Base-by-base conservation (phyloP, 92 coral and sea anemone species). In the Parazoanthus atlanticus region DNA sequence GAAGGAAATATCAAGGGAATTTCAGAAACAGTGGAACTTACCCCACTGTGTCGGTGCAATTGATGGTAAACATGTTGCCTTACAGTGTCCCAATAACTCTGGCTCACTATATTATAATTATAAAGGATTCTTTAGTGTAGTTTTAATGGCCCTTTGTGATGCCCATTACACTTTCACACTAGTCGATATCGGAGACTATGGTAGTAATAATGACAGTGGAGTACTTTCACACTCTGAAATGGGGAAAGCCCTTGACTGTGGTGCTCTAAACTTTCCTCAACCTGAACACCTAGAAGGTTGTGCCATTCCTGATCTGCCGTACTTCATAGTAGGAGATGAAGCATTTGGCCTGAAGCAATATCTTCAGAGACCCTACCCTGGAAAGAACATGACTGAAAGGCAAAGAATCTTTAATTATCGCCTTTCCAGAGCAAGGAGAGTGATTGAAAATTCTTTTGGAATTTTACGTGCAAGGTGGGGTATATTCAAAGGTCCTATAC, bases 241-340 rank as follows among this genome's bases (percentile, higher is more conserved):
- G 89, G 93, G 92, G 64, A 81, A 86, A 70, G 93, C 91, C 23
- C 88, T 92, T 33, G 88, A 89, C 73, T 52, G 52, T 74, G 88
- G 72, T 74, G 76, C 75, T 10, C 16, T 91, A 28, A 76, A 80
- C 31, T 36, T 94, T 66, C 92, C 92, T 73, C 74, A 67, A 25
- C 70, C 94, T 36, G 88, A 73, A 76, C 77, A 41, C 72, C 80
- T 92, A 7, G 88, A 86, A 32, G 92, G 90, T 19, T 89, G 91
- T 80, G 33, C 40, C 29, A 16, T 81, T 82, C 76, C 56, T 49
- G 65, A 52, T 29, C 72, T 89, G 52, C 94, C 92, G 30, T 89
- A 89, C 85, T 89, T 79, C 43, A 78, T 89, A 69, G 94, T 88
- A n/a, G 92, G 92, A 64, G 94, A 89, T 90, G 92, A 92, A 29